Conservation (phyloP, 2,113 vertebrate species). For the Smithornis capensis region DNA sequence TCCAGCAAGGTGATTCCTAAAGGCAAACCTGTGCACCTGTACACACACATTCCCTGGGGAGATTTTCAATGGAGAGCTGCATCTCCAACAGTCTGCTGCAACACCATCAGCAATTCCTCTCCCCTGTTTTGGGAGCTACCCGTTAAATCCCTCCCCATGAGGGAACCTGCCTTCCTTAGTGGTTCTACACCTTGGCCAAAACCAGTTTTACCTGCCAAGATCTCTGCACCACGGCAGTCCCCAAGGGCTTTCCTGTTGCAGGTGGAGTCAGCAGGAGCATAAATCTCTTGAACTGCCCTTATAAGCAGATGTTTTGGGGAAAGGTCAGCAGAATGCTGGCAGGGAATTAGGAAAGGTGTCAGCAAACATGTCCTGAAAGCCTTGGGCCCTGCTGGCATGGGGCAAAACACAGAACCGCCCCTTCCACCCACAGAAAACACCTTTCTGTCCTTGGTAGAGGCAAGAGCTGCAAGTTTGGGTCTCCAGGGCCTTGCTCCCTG, state of each 20-base stretch:
- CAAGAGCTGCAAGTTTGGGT: background rate
- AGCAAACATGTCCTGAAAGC: background rate
- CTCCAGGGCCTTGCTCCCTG: background rate
- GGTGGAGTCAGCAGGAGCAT: background rate
- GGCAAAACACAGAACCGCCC: background rate
- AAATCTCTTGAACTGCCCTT: background rate
- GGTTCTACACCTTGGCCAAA: background rate
- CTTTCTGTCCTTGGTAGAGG: background rate
- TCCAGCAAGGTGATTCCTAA: background rate
- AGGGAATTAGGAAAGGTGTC: background rate
- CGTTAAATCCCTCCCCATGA: background rate
- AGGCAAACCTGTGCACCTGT: background rate
- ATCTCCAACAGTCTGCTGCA: background rate
- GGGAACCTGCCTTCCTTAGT: background rate
- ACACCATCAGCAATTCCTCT: background rate
- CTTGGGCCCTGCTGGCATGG: background rate
- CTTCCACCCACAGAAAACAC: background rate
- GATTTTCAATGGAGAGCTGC: background rate
- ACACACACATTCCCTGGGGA: background rate
- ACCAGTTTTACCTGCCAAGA: background rate
- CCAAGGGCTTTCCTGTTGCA: background rate
- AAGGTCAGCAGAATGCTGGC: background rate
- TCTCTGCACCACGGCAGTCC: background rate
- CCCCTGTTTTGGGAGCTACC: background rate
- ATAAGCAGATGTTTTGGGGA: background rate